Percentiles rank a stretch among this genome's conserved stretches.
These are phyloP conservation scores for Phasia obesa DNA, from an alignment of 2,888 invertebrate genomes.

Conservation along the genomic window DNA sequence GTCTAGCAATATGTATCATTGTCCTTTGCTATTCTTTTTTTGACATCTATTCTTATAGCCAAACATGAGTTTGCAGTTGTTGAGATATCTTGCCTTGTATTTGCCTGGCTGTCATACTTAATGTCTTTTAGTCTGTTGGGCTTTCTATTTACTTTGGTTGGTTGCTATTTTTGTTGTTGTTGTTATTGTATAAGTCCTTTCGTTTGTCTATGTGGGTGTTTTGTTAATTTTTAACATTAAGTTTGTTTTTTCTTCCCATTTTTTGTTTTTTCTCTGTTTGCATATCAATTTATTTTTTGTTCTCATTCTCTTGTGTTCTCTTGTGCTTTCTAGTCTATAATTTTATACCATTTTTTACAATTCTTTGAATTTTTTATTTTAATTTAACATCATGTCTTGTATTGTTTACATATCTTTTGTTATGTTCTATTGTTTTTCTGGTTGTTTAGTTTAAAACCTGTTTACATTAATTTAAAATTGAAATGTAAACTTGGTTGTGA, in stretches of 20 bases:
- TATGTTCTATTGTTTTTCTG: constrained; percentile 38
- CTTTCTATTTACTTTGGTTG: constrained; percentile 17
- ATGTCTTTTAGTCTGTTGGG: constrained; percentile 32
- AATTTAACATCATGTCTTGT: constrained; percentile 53
- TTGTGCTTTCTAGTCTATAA: constrained; percentile 14
- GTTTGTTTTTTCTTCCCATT: not conserved
- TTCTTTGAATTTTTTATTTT: constrained; percentile 28
- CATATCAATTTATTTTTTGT: constrained; percentile 54
- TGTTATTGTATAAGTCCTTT: not conserved
- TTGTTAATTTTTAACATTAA: constrained; percentile 51
- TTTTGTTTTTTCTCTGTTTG: constrained; percentile 42
- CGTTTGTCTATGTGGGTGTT: constrained; percentile 32
- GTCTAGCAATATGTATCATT: constrained; percentile 39
- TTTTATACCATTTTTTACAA: constrained; percentile 19
- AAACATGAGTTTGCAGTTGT: not conserved
- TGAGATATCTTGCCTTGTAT: constrained; percentile 4
- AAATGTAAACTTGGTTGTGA: not conserved
- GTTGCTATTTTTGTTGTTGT: not conserved
- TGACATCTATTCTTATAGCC: not conserved
- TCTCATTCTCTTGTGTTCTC: not conserved
- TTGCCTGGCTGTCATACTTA: constrained; percentile 33
- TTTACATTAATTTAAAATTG: constrained; percentile 37
- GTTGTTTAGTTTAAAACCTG: constrained; percentile 43
- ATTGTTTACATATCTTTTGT: constrained; percentile 63
- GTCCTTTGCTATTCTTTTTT: constrained; percentile 25